Conservation (phyloP, 2,113 vertebrate species). For the Pangasianodon hypophthalmus region DNA sequence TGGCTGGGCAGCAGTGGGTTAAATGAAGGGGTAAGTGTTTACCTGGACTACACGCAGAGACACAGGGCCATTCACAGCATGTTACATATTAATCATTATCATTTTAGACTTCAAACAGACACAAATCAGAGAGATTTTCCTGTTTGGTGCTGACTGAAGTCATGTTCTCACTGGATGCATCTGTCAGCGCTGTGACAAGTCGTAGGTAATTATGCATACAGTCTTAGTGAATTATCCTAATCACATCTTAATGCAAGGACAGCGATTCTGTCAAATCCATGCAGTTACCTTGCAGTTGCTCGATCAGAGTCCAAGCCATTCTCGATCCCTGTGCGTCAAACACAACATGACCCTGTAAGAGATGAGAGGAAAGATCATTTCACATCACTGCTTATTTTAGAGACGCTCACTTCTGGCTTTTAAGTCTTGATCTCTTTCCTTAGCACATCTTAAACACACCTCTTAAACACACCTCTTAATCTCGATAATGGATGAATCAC, state of each 20-base stretch:
- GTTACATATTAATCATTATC: slow-evolving; percentile 14
- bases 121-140: neutral
- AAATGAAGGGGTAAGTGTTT: slow-evolving; percentile 4
- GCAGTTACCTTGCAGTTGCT: slow-evolving; percentile 90
- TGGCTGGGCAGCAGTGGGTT: neutral
- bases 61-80: neutral
- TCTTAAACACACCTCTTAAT: neutral
- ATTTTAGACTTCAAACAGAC: neutral
- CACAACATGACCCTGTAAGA: slow-evolving; percentile 88
- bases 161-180: neutral
- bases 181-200: neutral
- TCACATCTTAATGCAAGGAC: neutral
- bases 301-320: slow-evolving; percentile 97
- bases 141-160: neutral
- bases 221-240: neutral
- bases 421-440: neutral
- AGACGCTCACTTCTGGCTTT: neutral
- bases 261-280: neutral
- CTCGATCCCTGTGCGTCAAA: slow-evolving; percentile 95
- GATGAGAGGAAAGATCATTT: neutral
- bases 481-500: neutral
- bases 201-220: neutral
- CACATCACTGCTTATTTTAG: neutral
- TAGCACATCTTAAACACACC: neutral
- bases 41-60: neutral